Evolutionary conservation across 2,888 invertebrate species (phyloP).

Genomic region (Clepsis dumicolana): DNA sequence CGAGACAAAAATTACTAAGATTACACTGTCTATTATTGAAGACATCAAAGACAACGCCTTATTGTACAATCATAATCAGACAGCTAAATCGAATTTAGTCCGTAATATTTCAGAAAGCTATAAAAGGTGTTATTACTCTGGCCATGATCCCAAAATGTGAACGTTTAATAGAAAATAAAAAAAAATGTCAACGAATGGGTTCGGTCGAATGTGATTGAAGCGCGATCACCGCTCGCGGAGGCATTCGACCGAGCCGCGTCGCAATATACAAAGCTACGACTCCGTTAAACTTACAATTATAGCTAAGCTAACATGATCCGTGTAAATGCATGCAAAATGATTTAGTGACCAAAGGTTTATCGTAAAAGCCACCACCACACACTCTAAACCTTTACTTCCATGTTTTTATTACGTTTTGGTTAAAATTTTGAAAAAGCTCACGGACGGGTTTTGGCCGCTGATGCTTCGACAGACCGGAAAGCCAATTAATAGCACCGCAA

Average conservation of each 20-base stretch:
- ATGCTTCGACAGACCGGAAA: constrained; percentile 59
- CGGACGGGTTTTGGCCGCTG: constrained; percentile 61
- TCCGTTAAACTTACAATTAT: constrained; percentile 63
- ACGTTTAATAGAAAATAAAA: constrained; percentile 55
- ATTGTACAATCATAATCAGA: neutral
- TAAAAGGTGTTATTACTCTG: constrained; percentile 66
- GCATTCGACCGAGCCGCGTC: constrained; percentile 57
- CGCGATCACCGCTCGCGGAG: constrained; percentile 43
- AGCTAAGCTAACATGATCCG: constrained; percentile 76
- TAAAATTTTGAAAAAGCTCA: constrained; percentile 80
- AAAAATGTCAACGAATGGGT: constrained; percentile 57
- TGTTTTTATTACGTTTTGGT: constrained; percentile 69
- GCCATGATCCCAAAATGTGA: constrained; percentile 74
- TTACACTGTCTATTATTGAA: no score
- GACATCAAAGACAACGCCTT: no score
- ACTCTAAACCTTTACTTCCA: constrained; percentile 85
- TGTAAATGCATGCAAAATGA: constrained; percentile 82
- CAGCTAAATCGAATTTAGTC: constrained; percentile 6
- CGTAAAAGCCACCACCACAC: constrained; percentile 85
- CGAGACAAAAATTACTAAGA: neutral
- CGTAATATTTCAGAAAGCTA: constrained; percentile 52
- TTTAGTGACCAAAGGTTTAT: constrained; percentile 73
- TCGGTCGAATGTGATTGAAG: constrained; percentile 48
- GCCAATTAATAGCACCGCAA: constrained; percentile 85
- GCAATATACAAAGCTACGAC: constrained; percentile 70